Conservation (phyloP, 2,797 vertebrate genomes). For the Acipenser ruthenus region DNA sequence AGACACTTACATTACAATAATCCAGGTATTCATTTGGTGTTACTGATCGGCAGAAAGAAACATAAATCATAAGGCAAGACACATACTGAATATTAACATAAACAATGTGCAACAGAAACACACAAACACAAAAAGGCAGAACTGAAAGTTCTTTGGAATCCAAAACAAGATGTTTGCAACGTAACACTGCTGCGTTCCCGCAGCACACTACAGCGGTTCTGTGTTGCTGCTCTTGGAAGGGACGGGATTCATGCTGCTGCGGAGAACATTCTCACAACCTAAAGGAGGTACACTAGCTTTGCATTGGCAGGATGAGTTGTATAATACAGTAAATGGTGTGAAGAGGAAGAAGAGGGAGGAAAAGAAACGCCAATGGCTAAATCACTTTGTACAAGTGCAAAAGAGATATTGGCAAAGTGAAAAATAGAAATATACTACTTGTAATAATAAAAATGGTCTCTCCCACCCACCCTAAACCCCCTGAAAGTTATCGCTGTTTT, state of each 20-base stretch:
- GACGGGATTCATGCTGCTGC: background rate
- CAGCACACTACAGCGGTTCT: background rate
- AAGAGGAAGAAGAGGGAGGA: background rate
- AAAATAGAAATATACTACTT: slow-evolving; percentile 79
- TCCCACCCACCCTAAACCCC: slow-evolving; percentile 8
- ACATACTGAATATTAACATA: background rate
- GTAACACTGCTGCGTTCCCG: background rate
- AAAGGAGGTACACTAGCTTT: background rate
- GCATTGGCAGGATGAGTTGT: background rate
- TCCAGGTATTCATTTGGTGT: no score
- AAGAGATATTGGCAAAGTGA: slow-evolving; percentile 73
- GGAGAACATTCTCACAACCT: background rate
- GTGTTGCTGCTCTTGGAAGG: slow-evolving; percentile 1
- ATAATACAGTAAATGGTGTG: slow-evolving; percentile 4
- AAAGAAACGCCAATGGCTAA: slow-evolving; percentile 38
- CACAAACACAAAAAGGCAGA: background rate
- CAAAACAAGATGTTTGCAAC: background rate
- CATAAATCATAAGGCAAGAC: background rate
- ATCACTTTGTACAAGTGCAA: slow-evolving; percentile 54
- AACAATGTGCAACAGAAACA: background rate
- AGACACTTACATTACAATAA: no score
- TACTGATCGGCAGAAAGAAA: no score
- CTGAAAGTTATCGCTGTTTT: slow-evolving; percentile 13
- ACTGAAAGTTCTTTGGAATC: background rate
- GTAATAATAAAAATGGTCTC: slow-evolving; percentile 55